Evolutionary conservation across 2,888 invertebrate genomes (phyloP).

Genomic region (Leptinotarsa tumamoca): DNA sequence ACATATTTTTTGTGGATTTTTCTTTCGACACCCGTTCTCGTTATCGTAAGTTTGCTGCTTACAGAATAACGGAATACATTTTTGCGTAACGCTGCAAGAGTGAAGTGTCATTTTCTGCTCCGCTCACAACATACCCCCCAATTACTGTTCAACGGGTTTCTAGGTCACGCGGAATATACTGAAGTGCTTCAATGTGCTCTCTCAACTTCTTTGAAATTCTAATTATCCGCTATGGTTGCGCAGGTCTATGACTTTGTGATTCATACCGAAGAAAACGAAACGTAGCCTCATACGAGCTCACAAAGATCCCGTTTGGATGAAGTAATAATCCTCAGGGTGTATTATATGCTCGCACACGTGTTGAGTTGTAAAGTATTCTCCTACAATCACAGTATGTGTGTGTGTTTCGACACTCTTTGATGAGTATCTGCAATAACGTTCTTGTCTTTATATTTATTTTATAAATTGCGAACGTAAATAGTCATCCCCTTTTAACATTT

Average conservation of each 20-base stretch:
- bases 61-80: neutral
- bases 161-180: constrained; percentile 8
- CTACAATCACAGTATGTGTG: neutral
- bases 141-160: neutral
- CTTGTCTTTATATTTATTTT: no score
- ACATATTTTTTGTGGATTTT: no score
- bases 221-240: neutral
- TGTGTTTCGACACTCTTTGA: neutral
- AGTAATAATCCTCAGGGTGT: neutral
- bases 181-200: constrained; percentile 4
- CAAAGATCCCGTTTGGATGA: neutral
- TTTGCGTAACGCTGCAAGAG: neutral
- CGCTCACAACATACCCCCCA: neutral
- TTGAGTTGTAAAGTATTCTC: neutral
- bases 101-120: neutral
- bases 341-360: neutral
- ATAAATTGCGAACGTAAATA: no score
- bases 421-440: neutral
- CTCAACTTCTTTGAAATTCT: constrained; percentile 6
- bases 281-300: neutral
- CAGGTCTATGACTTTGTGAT: neutral
- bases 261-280: neutral
- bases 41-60: no score
- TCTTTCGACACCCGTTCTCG: no score
- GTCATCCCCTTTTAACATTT: no score